These are phyloP conservation scores for Karalla daura DNA, from an alignment of 2,797 vertebrate genomes.

Conservation along the genomic window DNA sequence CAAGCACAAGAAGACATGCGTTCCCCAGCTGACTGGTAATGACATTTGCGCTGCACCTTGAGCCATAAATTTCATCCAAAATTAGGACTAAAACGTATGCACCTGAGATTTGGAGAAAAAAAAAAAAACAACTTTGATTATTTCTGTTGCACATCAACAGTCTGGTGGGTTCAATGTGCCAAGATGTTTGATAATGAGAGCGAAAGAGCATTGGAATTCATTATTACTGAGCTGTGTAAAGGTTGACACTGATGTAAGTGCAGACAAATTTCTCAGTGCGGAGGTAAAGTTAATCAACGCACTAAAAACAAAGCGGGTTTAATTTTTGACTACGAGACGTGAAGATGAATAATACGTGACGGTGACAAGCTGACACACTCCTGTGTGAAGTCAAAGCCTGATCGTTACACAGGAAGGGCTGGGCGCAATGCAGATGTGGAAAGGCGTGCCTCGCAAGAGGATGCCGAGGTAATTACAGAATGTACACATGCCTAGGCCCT, in stretches of 20 bases:
- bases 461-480: constrained; percentile 46
- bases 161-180: constrained; percentile 26
- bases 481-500: constrained; percentile 59
- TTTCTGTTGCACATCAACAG: constrained; percentile 31
- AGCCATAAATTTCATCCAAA: not conserved
- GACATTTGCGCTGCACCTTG: not conserved
- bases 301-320: constrained; percentile 26
- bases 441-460: constrained; percentile 35
- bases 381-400: constrained; percentile 36
- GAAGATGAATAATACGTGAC: not conserved
- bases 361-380: constrained; percentile 9
- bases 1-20: constrained; percentile 24
- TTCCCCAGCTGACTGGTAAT: not conserved
- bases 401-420: constrained; percentile 20
- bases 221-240: constrained; percentile 27
- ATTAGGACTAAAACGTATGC: not conserved
- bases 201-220: constrained; percentile 33
- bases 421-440: constrained; percentile 18
- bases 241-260: constrained; percentile 5
- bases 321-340: not conserved
- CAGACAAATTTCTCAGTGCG: constrained; percentile 27
- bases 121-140: constrained; percentile 3
- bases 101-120: not conserved
- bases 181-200: constrained; percentile 21
- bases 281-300: constrained; percentile 10